Evolutionary conservation across 2,797 vertebrate genomes (phyloP).

Genomic region (Hemitrygon akajei): DNA sequence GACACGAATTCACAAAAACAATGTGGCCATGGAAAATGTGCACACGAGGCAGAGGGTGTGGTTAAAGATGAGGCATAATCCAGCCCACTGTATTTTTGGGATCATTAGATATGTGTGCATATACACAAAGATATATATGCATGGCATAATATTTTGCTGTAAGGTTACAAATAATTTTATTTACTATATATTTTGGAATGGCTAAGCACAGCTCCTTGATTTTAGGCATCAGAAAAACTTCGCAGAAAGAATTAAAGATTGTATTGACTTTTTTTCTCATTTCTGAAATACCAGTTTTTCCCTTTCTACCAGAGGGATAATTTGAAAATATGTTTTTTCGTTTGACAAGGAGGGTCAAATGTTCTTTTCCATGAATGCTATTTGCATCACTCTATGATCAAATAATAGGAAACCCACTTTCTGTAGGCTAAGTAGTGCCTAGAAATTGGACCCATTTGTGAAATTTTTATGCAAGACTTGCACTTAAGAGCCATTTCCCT

Average conservation of each 20-base stretch:
- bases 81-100: background rate
- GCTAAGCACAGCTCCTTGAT: constrained; percentile 32
- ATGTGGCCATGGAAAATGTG: no score
- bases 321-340: background rate
- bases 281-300: background rate
- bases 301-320: background rate
- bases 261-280: constrained; percentile 16
- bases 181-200: constrained; percentile 32
- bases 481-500: no score
- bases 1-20: no score
- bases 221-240: constrained; percentile 35
- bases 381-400: background rate
- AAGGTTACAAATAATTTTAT: constrained; percentile 30
- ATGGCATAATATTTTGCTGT: background rate
- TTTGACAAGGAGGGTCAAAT: background rate
- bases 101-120: background rate
- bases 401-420: background rate
- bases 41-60: no score
- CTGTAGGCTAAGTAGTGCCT: background rate
- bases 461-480: no score
- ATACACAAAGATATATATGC: background rate
- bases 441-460: no score
- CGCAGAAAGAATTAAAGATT: constrained; percentile 25
- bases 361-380: background rate
- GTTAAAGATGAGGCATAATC: no score